These are phyloP conservation scores for Anhinga anhinga DNA, from an alignment of 2,113 vertebrate genomes.

Conservation along the genomic window DNA sequence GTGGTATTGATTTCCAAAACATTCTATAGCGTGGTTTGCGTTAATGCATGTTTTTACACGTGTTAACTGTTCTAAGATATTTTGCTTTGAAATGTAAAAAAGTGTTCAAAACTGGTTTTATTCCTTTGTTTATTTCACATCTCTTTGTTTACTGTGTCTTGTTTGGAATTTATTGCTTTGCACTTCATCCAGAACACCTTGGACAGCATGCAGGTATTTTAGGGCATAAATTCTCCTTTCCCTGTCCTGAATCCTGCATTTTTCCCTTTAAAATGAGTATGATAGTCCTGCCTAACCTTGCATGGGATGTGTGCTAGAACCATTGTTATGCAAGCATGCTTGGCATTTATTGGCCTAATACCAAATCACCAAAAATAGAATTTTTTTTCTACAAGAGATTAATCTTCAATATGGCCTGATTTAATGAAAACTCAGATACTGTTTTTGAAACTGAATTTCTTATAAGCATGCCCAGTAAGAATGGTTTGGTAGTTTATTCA, in stretches of 20 bases:
- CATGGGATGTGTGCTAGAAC: neutral
- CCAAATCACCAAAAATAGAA: neutral
- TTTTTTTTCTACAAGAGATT: neutral
- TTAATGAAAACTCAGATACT: neutral
- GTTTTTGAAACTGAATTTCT: neutral
- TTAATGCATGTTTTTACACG: slow-evolving; percentile 2
- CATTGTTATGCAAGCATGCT: slow-evolving; percentile 52
- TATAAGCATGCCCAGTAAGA: slow-evolving; percentile 13
- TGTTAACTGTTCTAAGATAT: neutral
- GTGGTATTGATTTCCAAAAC: neutral
- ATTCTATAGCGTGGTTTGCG: neutral
- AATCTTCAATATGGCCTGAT: neutral
- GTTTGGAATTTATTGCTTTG: slow-evolving; percentile 82
- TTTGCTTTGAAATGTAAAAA: slow-evolving; percentile 45
- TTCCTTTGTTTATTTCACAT: slow-evolving; percentile 72
- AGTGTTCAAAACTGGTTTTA: slow-evolving; percentile 65
- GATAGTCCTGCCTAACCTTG: neutral
- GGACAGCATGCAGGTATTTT: slow-evolving; percentile 99
- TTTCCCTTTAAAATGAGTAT: neutral
- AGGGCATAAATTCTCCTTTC: slow-evolving; percentile 62
- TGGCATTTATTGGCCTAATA: neutral
- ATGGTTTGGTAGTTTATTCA: neutral
- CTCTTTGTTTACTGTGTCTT: slow-evolving; percentile 79
- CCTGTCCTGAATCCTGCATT: neutral
- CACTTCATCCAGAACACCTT: slow-evolving; percentile 89